Base-by-base conservation (phyloP, 2,888 invertebrate genomes). In the Idaea straminata region DNA sequence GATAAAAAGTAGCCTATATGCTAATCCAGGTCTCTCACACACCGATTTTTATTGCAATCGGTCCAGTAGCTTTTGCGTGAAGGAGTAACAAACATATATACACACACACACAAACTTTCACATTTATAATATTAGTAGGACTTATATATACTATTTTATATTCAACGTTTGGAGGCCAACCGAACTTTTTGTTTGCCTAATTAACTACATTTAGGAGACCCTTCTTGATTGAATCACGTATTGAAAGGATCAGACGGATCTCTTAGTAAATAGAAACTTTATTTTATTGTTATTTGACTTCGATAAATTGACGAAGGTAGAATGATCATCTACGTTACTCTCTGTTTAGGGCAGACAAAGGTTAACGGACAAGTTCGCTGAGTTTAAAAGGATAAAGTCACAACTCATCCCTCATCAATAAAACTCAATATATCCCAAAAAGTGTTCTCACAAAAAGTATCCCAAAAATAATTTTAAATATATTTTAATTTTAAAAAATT, bases 201-300 rank as follows among this genome's bases (percentile, higher is more conserved):
- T 89, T 90, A 89, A 89, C 85, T 88, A 88, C 83, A 74, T 62
- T 86, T 83, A 81, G 79, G 79, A 79, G 85, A 82, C 82, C 85
- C 83, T 82, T 83, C 82, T 85, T 87, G 88, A 89, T 89, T 87
- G 85, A 85, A 87, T 88, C 87, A 89, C 89, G 88, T 89, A 87
- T 87, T 78, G 84, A 77, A 78, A 81, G 87, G 86, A 85, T 86
- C 84, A 83, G 85, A 83, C 79, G 83, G 85, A 84, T 83, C 84
- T 78, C 76, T 66, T 73, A 74, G 84, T 82, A 86, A 86, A 87
- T 83, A 83, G 72, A 83, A 88, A 87, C 78, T 88, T 87, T 84
- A 83, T 87, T 88, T 84, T 83, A 85, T 82, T 86, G 83, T 85
- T 86, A 83, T 86, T 85, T 76, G 77, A 77, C 73, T 74, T 72